Conservation (phyloP, 2,113 vertebrate genomes). For the Octodon degus region DNA sequence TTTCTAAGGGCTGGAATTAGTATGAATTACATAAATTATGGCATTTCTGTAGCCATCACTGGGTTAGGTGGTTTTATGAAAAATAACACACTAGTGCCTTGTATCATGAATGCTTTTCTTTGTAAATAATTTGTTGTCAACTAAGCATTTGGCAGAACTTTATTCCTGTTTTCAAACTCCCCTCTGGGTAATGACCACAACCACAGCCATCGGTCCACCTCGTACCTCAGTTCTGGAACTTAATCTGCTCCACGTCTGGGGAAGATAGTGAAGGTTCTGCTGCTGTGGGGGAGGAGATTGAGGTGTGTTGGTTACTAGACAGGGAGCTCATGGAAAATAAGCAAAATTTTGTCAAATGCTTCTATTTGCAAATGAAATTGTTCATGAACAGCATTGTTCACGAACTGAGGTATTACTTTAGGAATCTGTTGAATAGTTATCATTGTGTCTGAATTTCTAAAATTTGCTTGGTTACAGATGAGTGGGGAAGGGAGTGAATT, state of each 20-base stretch:
- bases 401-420: neutral
- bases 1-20: neutral
- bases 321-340: neutral
- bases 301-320: neutral
- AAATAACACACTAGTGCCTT: neutral
- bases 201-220: neutral
- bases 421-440: neutral
- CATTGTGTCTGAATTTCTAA: neutral
- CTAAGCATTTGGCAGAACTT: neutral
- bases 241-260: neutral
- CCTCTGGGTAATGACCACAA: neutral
- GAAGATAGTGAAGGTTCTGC: neutral
- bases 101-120: neutral
- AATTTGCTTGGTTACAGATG: neutral
- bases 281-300: too few species aligned
- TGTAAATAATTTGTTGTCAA: neutral
- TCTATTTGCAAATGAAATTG: neutral
- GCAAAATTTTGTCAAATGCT: neutral
- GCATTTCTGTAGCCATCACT: neutral
- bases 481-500: neutral
- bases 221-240: neutral
- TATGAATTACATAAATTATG: constrained; percentile 26
- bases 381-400: neutral
- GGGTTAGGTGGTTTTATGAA: neutral
- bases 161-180: neutral